Evolutionary conservation across 2,888 invertebrate species (phyloP), one percentile per base, ranked within the genome.

Genomic region (Athetis lepigone): DNA sequence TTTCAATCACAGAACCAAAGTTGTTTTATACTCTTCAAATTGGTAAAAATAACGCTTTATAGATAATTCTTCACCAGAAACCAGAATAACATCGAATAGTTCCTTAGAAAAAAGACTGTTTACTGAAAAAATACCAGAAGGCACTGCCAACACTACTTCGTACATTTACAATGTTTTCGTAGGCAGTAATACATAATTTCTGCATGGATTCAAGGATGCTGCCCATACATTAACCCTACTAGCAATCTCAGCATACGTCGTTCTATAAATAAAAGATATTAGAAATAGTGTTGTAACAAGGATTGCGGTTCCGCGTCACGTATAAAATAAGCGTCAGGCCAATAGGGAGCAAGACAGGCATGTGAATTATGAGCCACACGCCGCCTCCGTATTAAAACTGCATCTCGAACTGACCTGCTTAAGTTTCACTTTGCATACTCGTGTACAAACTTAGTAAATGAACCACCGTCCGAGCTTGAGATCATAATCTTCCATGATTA

Each of bases 241-340:
- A 71, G 61, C 54, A 46, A 63, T 63, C 58, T 73, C 58, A 55
- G 71, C 74, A 74, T 58, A 57, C 57, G 51, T 63, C 69, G 63
- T 69, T 69, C 46, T 69, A 71, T 68, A 77, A 77, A 88, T 85
- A 84, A 85, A 88, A 88, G 78, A 85, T 83, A 87, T 88, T 85
- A 88, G 79, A 84, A 82, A 80, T 83, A 84, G 80, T 88, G 85
- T 86, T 83, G 81, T 81, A 81, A 76, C 81, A 74, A 71, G 77
- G 82, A 87, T 90, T 89, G 85, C 70, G 84, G 84, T 88, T 86
- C 82, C 85, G 75, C 70, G 87, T 92, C 92, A 92, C 93, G 92
- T 93, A 89, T 89, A 87, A 90, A 89, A 92, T 92, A 92, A 91
- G 88, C 88, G 89, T 86, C 85, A 88, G 86, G 77, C 88, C 89